phyloP scores from a whole-genome alignment of 2,113 vertebrate species.

The Cebus imitator region DNA sequence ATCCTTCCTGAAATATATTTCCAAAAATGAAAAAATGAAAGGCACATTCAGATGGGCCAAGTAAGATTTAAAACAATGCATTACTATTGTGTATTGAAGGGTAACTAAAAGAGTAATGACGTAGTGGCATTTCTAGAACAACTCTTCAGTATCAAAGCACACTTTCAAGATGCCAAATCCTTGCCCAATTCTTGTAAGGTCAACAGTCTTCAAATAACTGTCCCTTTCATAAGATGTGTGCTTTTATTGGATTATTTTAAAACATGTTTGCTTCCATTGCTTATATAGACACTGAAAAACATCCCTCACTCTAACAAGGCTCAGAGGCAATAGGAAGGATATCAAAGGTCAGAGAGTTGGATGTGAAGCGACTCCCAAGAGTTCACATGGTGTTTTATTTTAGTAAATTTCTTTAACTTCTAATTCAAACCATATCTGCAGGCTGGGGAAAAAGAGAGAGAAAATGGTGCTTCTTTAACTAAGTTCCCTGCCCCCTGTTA shows the following conservation, averaged over 20 bases:
- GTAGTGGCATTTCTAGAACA: constrained; percentile 60
- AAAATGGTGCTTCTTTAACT: background rate
- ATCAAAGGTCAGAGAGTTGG: constrained; percentile 62
- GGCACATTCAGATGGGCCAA: constrained; percentile 5
- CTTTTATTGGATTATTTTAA: constrained; percentile 73
- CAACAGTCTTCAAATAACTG: constrained; percentile 42
- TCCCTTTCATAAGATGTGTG: constrained; percentile 58
- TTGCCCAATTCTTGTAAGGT: constrained; percentile 62
- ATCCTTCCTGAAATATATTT: constrained; percentile 47
- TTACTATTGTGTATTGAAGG: background rate
- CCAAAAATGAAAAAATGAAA: constrained; percentile 64
- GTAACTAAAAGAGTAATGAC: background rate
- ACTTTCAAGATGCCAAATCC: constrained; percentile 64
- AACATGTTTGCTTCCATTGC: constrained; percentile 47
- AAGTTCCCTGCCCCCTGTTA: background rate
- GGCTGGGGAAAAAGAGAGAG: constrained; percentile 34
- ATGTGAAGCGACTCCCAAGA: constrained; percentile 1
- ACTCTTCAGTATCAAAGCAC: constrained; percentile 23
- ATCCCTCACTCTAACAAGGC: constrained; percentile 68
- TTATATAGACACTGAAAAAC: constrained; percentile 71
- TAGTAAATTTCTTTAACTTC: constrained; percentile 64
- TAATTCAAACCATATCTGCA: constrained; percentile 49
- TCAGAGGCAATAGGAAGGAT: constrained; percentile 65
- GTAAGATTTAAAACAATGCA: constrained; percentile 50
- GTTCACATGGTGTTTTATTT: constrained; percentile 50